Evolutionary conservation across 2,113 vertebrate genomes (phyloP), one percentile per base, ranked within the genome.

Genomic region (Dendropsophus ebraccatus): DNA sequence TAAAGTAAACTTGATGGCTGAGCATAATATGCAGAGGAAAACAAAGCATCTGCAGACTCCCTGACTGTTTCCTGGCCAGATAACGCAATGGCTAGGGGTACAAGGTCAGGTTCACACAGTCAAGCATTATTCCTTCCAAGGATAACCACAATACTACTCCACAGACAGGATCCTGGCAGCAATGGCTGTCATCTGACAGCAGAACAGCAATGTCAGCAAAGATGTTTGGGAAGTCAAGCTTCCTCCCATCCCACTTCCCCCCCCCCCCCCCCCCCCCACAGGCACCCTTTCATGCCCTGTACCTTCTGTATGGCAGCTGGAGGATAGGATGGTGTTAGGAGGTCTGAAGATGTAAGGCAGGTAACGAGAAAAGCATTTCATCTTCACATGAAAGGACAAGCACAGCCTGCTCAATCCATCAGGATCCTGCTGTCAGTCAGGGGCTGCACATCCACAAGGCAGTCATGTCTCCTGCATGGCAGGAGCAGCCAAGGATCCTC

Each of bases 301-400:
- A 97, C 96, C 96, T 97, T 97, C 96, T 78, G 96, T 96, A 94
- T 97, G 95, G 94, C 96, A 98, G 94, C 96, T 97, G 94, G 95
- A 95, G 85, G 97, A 96, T 83, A 97, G 96, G 93, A 96, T 95
- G 92, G 96, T 97, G 92, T 95, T 96, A 87, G 96, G 95, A 93
- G 97, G 96, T 90, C 97, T 94, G 95, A 98, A 97, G 94, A 97
- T 93, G 92, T 97, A 97, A 88, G 97, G 96, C 91, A 97, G 97
- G 88, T 97, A 98, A 89, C 97, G 97, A 92, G 96, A 98, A 94
- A 97, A 97, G 95, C 96, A 97, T 97, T 97, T 97, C 97, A 98
- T 98, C 95, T 97, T 97, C 94, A 92, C 92, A 92, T 91, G 92
- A 88, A 79, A 70, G 83, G 74, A 82, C 90, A 88, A 90, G 91